Conservation (phyloP, 2,888 invertebrate genomes). For the Sipha maydis region DNA sequence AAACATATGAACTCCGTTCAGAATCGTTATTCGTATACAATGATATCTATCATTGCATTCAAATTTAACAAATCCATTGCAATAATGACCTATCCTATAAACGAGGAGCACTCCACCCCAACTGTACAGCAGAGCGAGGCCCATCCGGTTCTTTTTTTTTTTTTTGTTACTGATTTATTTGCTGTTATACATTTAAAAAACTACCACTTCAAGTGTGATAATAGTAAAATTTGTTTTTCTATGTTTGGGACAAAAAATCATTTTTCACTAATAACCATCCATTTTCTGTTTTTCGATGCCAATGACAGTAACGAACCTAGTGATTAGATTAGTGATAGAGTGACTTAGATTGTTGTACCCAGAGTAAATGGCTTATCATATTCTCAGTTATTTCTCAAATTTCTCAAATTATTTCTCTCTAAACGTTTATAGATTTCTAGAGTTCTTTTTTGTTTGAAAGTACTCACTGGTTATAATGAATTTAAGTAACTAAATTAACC, state of each 20-base stretch:
- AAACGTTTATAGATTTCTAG: background rate
- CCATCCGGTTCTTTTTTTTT: no score
- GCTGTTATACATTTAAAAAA: background rate
- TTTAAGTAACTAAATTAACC: conserved; percentile 17
- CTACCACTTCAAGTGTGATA: background rate
- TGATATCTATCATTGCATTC: no score
- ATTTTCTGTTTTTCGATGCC: conserved; percentile 27
- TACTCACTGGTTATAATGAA: background rate
- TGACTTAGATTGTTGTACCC: conserved; percentile 27
- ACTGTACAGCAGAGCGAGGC: no score
- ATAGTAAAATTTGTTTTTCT: background rate
- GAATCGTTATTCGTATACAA: no score
- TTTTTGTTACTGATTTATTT: background rate
- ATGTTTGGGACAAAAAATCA: background rate
- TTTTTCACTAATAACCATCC: conserved; percentile 2
- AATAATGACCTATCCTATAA: no score
- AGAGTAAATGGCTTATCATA: conserved; percentile 26
- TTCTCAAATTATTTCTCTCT: conserved; percentile 27
- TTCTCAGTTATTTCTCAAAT: background rate
- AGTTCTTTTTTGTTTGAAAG: conserved; percentile 4
- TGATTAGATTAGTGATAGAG: no score
- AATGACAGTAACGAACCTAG: conserved; percentile 31
- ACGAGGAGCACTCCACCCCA: no score
- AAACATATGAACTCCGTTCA: no score
- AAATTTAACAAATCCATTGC: no score